Percentiles rank a stretch among this genome's conserved stretches.
These are phyloP conservation scores for Lagopus leucura DNA, from an alignment of 2,113 vertebrate genomes.

Conservation along the genomic window DNA sequence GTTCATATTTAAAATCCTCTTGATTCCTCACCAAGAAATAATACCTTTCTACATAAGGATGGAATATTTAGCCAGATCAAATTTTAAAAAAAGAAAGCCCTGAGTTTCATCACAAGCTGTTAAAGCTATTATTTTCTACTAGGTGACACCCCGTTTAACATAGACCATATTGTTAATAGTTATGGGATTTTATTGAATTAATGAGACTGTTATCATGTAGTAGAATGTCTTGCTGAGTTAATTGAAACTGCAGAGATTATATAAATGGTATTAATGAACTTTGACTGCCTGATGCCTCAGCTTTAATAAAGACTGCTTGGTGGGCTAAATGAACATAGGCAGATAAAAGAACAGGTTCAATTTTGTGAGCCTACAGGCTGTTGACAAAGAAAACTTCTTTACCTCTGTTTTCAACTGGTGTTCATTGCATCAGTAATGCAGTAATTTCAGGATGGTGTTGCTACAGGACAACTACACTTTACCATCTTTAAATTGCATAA, in stretches of 20 bases:
- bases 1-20: constrained; percentile 72
- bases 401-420: constrained; percentile 75
- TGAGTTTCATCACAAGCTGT: constrained; percentile 85
- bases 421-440: constrained; percentile 22
- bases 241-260: constrained; percentile 89
- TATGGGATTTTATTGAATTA: constrained; percentile 91
- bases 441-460: constrained; percentile 21
- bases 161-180: constrained; percentile 90
- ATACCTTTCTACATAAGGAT: constrained; percentile 73
- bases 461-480: neutral
- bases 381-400: constrained; percentile 80
- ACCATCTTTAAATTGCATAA: neutral
- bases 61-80: constrained; percentile 80
- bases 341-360: constrained; percentile 89
- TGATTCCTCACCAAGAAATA: constrained; percentile 74
- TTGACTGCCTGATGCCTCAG: constrained; percentile 86
- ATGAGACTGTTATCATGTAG: constrained; percentile 89
- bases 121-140: constrained; percentile 88
- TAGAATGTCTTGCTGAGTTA: constrained; percentile 89
- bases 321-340: constrained; percentile 88
- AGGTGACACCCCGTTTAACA: constrained; percentile 89
- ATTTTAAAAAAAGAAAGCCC: constrained; percentile 62
- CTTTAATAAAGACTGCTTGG: constrained; percentile 90
- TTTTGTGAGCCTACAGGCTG: constrained; percentile 86
- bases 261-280: constrained; percentile 92